Evolutionary conservation across 1,140 invertebrate species (phyloP), one percentile per base, ranked within the genome.

Genomic region (Meloidogyne chitwoodi): DNA sequence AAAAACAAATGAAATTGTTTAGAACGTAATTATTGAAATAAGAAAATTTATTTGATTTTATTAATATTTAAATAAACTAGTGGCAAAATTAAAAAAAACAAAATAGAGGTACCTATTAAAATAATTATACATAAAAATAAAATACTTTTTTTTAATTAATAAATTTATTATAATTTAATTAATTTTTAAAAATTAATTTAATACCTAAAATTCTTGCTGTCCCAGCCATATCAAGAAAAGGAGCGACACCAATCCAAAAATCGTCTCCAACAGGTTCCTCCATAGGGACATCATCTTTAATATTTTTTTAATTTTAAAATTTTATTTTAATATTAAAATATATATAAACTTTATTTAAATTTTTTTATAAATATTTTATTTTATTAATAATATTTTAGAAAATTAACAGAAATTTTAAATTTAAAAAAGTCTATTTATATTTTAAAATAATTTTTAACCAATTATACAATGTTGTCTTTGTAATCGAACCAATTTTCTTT

Each of bases 161-260:
- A 16, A 3, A 27, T 66, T 19, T 69, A 68, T 56, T 70, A 41
- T 10, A 70, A 38, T 38, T 70, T 70, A 6, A 56, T 70, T 70
- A 70, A 70, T 44, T n/a, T n/a, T n/a, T n/a, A n/a, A n/a, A 56
- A 38, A 14, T 38, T 34, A 27, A 64, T 22, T 12, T 10, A 38
- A 48, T 66, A 77, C 76, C 76, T 19, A 77, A 63, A 22, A 77
- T 68, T 66, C 76, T 44, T 5, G 76, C 76, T 19, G 76, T 77
- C 26, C 76, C 76, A 27, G 74, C 56, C 76, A 77, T 77, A 56
- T 77, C 76, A 24, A 77, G 24, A 12, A 77, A 62, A 65, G 76
- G 76, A 10, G 76, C 76, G 22, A 77, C 63, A 24, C 76, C 74
- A 22, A 77, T 77, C 76, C 76, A 77, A 67, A 77, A 73, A 63